Evolutionary conservation across 2,888 invertebrate species (phyloP).

Genomic region (Magallana nippona): DNA sequence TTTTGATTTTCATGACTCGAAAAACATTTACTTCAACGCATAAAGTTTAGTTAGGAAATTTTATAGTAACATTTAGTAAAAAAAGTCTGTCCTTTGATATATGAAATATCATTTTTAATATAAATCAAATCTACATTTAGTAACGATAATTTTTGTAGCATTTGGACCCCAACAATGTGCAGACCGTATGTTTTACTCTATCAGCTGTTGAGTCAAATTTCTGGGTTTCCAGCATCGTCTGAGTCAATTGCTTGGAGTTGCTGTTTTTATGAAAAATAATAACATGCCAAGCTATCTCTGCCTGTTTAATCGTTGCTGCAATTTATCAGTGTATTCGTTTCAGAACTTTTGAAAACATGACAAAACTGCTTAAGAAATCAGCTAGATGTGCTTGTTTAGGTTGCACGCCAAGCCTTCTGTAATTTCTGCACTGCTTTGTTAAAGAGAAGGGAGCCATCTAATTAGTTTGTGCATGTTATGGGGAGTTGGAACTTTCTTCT

Average conservation of each 20-base stretch:
- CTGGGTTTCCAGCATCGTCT: background rate
- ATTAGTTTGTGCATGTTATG: slow-evolving; percentile 7
- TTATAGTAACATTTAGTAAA: too few relatives aligned
- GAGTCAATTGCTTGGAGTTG: background rate
- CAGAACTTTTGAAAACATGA: background rate
- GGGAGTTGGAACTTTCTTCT: background rate
- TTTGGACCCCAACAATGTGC: background rate
- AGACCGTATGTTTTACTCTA: background rate
- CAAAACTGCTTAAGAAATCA: background rate
- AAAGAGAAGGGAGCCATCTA: background rate
- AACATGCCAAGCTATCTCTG: background rate
- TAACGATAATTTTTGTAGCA: too few relatives aligned
- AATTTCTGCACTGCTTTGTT: background rate
- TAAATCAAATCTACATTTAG: too few relatives aligned
- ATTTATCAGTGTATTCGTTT: background rate
- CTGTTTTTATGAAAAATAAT: background rate
- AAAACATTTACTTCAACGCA: background rate
- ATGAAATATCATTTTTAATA: too few relatives aligned
- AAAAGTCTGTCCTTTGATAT: background rate
- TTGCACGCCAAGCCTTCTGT: too few relatives aligned
- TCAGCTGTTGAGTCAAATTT: background rate
- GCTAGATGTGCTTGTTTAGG: too few relatives aligned
- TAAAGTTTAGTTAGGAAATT: background rate
- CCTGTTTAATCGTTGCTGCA: background rate
- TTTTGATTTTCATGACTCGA: background rate